Evolutionary conservation across 2,888 invertebrate genomes (phyloP).

Genomic region (Saturnia japonica): DNA sequence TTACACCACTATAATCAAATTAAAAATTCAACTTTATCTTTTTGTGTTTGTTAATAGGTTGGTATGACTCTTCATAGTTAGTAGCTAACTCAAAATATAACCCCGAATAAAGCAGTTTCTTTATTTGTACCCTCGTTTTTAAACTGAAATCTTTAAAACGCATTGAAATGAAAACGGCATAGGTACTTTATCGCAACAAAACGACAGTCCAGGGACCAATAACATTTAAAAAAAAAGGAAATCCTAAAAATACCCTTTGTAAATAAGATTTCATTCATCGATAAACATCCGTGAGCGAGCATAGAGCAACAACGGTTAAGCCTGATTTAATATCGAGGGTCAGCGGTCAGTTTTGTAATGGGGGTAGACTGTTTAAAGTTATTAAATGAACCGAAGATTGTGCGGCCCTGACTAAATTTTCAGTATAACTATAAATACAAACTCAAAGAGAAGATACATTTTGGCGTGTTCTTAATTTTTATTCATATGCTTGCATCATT

Average conservation of each 20-base stretch:
- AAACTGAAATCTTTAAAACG: slow-evolving; percentile 26
- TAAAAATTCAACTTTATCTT: too few species aligned
- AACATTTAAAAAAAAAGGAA: slow-evolving; percentile 71
- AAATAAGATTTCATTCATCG: slow-evolving; percentile 62
- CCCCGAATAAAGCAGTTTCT: neutral
- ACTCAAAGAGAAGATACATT: too few species aligned
- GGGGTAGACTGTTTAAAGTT: slow-evolving; percentile 60
- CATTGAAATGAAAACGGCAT: slow-evolving; percentile 22
- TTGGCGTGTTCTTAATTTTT: too few species aligned
- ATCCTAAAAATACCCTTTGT: slow-evolving; percentile 55
- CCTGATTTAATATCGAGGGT: slow-evolving; percentile 71
- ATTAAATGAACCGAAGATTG: slow-evolving; percentile 55
- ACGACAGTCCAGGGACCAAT: slow-evolving; percentile 70
- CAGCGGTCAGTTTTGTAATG: slow-evolving; percentile 66
- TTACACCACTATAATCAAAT: too few species aligned
- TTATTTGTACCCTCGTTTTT: slow-evolving; percentile 19
- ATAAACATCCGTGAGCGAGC: slow-evolving; percentile 56
- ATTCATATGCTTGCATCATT: too few species aligned
- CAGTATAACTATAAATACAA: neutral
- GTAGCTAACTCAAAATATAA: too few species aligned
- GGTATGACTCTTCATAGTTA: too few species aligned
- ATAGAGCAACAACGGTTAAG: slow-evolving; percentile 42
- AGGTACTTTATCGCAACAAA: slow-evolving; percentile 51
- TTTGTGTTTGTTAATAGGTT: too few species aligned
- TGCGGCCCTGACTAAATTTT: slow-evolving; percentile 41